These are phyloP conservation scores for Caiman crocodilus DNA, from an alignment of 2,797 vertebrate species.

Conservation along the genomic window DNA sequence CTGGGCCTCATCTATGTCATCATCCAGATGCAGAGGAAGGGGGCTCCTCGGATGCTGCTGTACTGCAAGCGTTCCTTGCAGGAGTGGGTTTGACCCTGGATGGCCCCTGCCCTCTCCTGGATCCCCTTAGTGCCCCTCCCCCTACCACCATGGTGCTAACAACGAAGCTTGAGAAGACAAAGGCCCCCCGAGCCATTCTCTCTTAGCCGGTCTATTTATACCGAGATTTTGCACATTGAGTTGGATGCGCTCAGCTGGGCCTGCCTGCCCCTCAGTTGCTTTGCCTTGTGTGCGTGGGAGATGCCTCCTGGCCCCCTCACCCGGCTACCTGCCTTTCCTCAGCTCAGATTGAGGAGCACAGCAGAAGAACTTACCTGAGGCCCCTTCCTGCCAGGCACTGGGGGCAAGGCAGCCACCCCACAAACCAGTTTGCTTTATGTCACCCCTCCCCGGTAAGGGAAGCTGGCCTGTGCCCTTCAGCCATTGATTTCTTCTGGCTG, in stretches of 20 bases:
- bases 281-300: background rate
- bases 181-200: background rate
- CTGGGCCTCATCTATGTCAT: constrained; percentile 90
- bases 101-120: background rate
- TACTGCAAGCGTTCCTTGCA: constrained; percentile 98
- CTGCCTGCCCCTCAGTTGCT: background rate
- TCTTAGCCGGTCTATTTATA: constrained; percentile 42
- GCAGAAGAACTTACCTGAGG: background rate
- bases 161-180: background rate
- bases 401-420: background rate
- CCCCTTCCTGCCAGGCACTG: background rate
- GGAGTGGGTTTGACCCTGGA: constrained; percentile 92
- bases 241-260: background rate
- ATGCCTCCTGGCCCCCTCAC: background rate
- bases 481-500: background rate
- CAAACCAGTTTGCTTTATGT: background rate
- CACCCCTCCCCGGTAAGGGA: background rate
- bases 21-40: constrained; percentile 94
- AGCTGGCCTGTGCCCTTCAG: background rate
- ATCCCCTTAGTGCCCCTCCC: background rate
- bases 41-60: constrained; percentile 89
- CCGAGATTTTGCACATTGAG: constrained; percentile 5
- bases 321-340: background rate
- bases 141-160: constrained; percentile 67
- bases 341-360: background rate